Conservation (phyloP, 2,113 vertebrate species). For the Lutjanus erythropterus region DNA sequence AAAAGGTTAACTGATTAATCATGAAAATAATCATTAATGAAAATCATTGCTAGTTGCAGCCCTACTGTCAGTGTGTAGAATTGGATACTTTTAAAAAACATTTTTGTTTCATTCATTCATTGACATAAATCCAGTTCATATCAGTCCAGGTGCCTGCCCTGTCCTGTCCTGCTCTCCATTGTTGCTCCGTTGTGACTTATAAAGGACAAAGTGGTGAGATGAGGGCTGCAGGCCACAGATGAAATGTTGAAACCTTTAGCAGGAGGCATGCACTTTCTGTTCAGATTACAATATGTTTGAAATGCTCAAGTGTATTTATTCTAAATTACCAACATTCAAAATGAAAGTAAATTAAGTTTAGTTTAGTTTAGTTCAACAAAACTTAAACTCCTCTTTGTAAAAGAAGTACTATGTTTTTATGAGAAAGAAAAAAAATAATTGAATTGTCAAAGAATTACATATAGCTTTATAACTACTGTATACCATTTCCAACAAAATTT, state of each 20-base stretch:
- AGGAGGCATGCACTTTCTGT: not conserved
- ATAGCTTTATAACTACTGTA: slow-evolving; percentile 19
- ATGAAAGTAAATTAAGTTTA: not conserved
- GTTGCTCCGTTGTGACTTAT: slow-evolving; percentile 8
- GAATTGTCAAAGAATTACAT: slow-evolving; percentile 6
- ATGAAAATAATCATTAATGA: no score
- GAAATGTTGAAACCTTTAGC: slow-evolving; percentile 19
- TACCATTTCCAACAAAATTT: slow-evolving; percentile 24
- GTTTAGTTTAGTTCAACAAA: slow-evolving; percentile 16
- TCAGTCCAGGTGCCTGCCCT: not conserved
- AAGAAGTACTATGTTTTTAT: slow-evolving; percentile 5
- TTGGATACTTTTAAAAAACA: not conserved
- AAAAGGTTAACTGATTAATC: no score
- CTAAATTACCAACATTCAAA: not conserved
- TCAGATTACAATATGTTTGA: slow-evolving; percentile 2
- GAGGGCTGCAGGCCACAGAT: not conserved
- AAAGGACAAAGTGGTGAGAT: slow-evolving; percentile 10
- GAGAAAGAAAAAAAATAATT: not conserved
- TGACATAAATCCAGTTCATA: slow-evolving; percentile 1
- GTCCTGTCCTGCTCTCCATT: not conserved
- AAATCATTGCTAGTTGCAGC: no score
- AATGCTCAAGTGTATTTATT: not conserved
- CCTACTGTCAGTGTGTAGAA: not conserved
- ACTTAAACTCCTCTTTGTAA: not conserved
- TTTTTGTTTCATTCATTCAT: not conserved